These are phyloP conservation scores for Pantelozetes paolii DNA, from an alignment of 2,888 invertebrate species.

Conservation along the genomic window DNA sequence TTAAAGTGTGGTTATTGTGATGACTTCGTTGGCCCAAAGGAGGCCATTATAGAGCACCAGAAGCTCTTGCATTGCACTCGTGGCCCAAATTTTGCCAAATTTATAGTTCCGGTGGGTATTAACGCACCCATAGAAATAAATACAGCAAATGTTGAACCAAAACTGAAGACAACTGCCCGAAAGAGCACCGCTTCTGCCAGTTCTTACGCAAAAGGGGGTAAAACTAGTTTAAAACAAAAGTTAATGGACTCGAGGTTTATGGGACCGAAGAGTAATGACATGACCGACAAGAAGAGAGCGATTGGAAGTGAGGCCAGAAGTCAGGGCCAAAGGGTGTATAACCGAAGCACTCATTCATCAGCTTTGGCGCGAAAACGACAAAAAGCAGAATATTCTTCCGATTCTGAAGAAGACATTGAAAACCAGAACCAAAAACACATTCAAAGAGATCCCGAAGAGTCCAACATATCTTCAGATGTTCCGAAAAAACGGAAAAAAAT, in stretches of 20 bases:
- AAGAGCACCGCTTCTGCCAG: neutral
- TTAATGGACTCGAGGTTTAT: neutral
- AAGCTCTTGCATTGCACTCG: neutral
- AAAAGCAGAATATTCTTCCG: neutral
- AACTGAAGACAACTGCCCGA: neutral
- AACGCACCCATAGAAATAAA: too few relatives aligned
- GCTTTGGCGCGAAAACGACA: neutral
- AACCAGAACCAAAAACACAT: too few relatives aligned
- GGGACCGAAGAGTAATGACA: conserved; percentile 9
- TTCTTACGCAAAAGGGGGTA: neutral
- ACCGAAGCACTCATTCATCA: neutral
- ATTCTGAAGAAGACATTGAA: neutral
- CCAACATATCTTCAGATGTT: too few relatives aligned
- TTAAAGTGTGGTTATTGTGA: conserved; percentile 21
- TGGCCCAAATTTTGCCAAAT: neutral
- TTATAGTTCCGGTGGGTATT: too few relatives aligned
- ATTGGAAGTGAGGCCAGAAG: neutral
- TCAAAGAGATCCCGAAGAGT: too few relatives aligned
- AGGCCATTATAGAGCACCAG: neutral
- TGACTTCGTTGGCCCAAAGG: neutral
- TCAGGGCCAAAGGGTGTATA: neutral
- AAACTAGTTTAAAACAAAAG: neutral
- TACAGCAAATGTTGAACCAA: neutral
- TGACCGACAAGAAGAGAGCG: neutral
- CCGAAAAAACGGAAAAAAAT: too few relatives aligned